These are phyloP conservation scores for Gymnocheta viridis DNA, from an alignment of 2,888 invertebrate species.

Conservation along the genomic window DNA sequence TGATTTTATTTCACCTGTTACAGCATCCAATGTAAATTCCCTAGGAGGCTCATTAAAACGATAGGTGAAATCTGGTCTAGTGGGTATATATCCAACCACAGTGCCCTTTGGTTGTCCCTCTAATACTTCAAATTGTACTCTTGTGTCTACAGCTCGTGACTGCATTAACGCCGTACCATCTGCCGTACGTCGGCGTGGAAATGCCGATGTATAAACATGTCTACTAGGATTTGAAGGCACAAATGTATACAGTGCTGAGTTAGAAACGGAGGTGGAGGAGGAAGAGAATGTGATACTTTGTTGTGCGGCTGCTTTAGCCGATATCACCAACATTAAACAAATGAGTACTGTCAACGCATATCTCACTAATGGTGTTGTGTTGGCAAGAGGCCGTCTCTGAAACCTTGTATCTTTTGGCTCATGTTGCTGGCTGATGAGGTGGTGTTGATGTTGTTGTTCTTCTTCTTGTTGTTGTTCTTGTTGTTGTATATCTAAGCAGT, in stretches of 20 bases:
- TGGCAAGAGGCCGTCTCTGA: constrained; percentile 56
- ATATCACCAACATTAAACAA: constrained; percentile 65
- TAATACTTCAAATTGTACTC: constrained; percentile 91
- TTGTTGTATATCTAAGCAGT: constrained; percentile 53
- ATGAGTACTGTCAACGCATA: constrained; percentile 66
- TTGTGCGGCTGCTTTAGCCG: constrained; percentile 54
- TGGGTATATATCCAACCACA: constrained; percentile 93
- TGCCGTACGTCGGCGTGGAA: constrained; percentile 80
- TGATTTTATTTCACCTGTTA: constrained; percentile 92
- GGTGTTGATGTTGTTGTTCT: constrained; percentile 14
- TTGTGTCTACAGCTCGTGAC: constrained; percentile 92
- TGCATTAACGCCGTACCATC: constrained; percentile 87
- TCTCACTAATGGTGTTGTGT: constrained; percentile 62
- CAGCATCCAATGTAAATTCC: constrained; percentile 92
- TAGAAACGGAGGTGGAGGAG: constrained; percentile 67
- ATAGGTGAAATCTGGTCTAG: constrained; percentile 93
- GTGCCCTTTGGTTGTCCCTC: constrained; percentile 94
- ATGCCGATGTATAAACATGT: constrained; percentile 74
- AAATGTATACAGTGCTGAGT: constrained; percentile 75
- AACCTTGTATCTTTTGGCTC: constrained; percentile 52
- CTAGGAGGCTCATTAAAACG: constrained; percentile 95
- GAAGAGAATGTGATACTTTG: constrained; percentile 68
- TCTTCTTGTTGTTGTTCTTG: constrained; percentile 31
- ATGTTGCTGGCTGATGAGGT: constrained; percentile 36
- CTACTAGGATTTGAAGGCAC: constrained; percentile 57